phyloP scores from a whole-genome alignment of 2,797 vertebrate species.

The Sebastiscus tertius region DNA sequence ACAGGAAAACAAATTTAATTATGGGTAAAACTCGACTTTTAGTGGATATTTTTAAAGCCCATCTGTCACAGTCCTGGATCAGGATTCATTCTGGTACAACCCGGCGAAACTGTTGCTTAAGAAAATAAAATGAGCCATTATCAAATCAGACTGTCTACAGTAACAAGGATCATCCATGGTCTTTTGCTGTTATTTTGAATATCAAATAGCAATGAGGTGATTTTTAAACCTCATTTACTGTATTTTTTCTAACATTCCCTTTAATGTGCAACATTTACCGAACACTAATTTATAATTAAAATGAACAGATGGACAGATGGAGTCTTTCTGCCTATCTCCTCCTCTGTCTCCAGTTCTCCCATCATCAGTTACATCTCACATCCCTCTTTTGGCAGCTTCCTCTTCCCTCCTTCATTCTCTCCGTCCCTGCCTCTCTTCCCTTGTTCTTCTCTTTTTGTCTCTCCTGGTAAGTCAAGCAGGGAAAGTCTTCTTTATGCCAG shows the following conservation, averaged over 20 bases:
- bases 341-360: constrained; percentile 6
- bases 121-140: background rate
- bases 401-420: background rate
- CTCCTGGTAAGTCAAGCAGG: constrained; percentile 29
- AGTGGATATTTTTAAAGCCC: constrained; percentile 2
- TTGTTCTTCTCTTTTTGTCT: background rate
- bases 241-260: background rate
- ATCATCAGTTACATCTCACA: constrained; percentile 11
- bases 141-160: background rate
- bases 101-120: background rate
- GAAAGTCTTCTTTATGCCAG: constrained; percentile 28
- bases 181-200: background rate
- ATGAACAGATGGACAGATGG: constrained; percentile 33
- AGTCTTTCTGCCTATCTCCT: constrained; percentile 21
- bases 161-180: background rate
- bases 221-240: background rate
- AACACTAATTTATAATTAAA: background rate
- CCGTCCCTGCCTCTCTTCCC: background rate
- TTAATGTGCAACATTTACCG: constrained; percentile 5
- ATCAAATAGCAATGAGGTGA: background rate
- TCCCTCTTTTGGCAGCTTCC: constrained; percentile 12
- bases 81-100: background rate
- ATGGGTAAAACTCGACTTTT: background rate
- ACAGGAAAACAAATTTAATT: background rate
- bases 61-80: constrained; percentile 12